Base-by-base conservation (phyloP, 2,888 invertebrate genomes). In the Nemoura dubitans region DNA sequence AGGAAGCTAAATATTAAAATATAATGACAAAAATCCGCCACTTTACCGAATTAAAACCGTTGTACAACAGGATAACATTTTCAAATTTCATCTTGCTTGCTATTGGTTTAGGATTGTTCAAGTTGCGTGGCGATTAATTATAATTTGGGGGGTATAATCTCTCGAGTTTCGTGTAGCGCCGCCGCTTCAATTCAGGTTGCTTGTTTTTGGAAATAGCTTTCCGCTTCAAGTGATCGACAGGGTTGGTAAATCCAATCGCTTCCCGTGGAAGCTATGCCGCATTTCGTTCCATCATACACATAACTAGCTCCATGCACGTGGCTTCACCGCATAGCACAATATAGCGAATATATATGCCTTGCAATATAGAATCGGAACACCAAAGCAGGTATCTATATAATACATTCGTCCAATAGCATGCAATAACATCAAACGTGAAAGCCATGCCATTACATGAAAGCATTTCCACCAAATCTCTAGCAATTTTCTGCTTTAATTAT, bases 121-220 rank as follows among this genome's bases (percentile, higher is more conserved):
- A n/a, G n/a, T n/a, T n/a, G n/a, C n/a, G n/a, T n/a, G 10, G 36
- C 59, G 59, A 59, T 59, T 21, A 59, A 59, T 16, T 59, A 59
- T 59, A 59, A 59, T 59, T 7, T 59, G 59, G 3, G 14, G 21
- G 14, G 14, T 3, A 14, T 59, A 59, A 59, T 59, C 59, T 59
- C 59, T 59, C 59, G 59, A 59, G 59, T 59, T 59, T 59, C 59
- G 83, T 27, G 86, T 59, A 28, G 59, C 59, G 76, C 59, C 59
- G 21, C 3, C 21, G 59, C 16, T 21, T 59, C 16, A 59, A 21
- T 59, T 59, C 59, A 6, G 76, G 84, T 3, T 77, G 87, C 87
- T 80, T 87, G 87, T 87, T 87, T 87, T 87, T 87, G 86, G 87
- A 87, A 87, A 87, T 87, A 87, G 87, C 87, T 86, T 87, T 87